A percentile compares a stretch with the other conserved stretches of the same genome.
Evolutionary conservation across 2,888 invertebrate species (phyloP).

Genomic region (Noctua comes): DNA sequence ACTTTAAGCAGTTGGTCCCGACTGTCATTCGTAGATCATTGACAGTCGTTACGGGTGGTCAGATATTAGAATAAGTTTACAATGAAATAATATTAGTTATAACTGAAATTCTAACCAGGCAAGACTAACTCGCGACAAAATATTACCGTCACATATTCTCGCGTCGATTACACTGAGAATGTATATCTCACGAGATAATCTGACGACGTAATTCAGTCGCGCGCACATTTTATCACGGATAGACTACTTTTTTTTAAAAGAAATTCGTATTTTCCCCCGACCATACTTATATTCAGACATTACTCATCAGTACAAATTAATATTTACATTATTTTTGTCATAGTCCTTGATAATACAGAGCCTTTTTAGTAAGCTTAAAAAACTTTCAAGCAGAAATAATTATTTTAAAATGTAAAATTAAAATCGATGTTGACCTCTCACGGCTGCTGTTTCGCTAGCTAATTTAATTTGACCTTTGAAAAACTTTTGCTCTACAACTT

Average conservation of each 20-base stretch:
- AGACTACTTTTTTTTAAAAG: background rate
- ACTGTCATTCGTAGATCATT: background rate
- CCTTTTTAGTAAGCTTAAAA: background rate
- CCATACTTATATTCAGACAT: conserved; percentile 52
- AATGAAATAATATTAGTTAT: too few relatives aligned
- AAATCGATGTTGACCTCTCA: background rate
- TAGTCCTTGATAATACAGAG: conserved; percentile 23
- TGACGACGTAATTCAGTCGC: background rate
- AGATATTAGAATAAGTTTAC: background rate
- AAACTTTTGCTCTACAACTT: background rate
- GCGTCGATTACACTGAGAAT: background rate
- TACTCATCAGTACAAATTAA: conserved; percentile 55
- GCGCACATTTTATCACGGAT: background rate
- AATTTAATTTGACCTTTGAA: background rate
- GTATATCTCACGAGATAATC: background rate
- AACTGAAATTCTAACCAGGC: too few relatives aligned
- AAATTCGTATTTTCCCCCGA: background rate
- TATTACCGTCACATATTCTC: background rate
- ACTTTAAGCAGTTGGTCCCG: background rate
- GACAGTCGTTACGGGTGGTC: background rate
- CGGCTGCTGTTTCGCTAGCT: background rate
- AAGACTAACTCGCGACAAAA: background rate
- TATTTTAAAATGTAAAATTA: background rate
- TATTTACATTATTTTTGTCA: conserved; percentile 53
- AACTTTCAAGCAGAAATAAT: background rate